Base-by-base conservation (phyloP, 1,140 invertebrate species). In the Hycleus cichorii region DNA sequence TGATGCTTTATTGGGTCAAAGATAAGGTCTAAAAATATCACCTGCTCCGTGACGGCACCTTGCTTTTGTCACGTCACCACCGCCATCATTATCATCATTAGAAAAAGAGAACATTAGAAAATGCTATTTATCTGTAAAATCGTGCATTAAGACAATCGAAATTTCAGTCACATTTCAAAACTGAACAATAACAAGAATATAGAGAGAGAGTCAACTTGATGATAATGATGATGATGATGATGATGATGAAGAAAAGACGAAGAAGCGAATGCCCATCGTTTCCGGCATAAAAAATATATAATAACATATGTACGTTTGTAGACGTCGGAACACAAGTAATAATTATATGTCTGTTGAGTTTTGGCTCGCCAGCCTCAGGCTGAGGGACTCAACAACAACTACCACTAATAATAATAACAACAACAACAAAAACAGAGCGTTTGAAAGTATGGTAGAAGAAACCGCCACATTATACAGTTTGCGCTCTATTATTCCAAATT, bases 211-310 rank as follows among this genome's bases (percentile, higher is more conserved):
- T 32, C 32, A 32, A 32, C 2, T 32, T 32, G 32, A 32, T 32
- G 32, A 32, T 32, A 32, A 32, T 32, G 32, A 32, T 32, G 32
- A 32, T 32, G 32, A 32, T 32, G 32, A 32, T 32, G 27, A 32
- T 32, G 32, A 32, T 32, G 32, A 32, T 32, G 32, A 7, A 32
- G 32, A 32, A 32, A 32, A 32, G 32, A 32, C 32, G 32, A 32
- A 32, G 32, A 32, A 47, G n/a, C 52, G 49, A 57, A 58, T 47
- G 59, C 47, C 57, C 62, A 63, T 49, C 60, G 64, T 68, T 68
- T 68, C 66, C 66, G 66, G 66, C 66, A 66, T 66, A 68, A 68
- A 68, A 68, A 66, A 66, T 66, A 68, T 66, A 61, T 67, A 67
- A 66, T 66, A 66, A 66, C 59, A 67, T 45, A 60, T 54, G 57